Evolutionary conservation across 2,888 invertebrate species (phyloP).

Genomic region (Nymphalis urticae): DNA sequence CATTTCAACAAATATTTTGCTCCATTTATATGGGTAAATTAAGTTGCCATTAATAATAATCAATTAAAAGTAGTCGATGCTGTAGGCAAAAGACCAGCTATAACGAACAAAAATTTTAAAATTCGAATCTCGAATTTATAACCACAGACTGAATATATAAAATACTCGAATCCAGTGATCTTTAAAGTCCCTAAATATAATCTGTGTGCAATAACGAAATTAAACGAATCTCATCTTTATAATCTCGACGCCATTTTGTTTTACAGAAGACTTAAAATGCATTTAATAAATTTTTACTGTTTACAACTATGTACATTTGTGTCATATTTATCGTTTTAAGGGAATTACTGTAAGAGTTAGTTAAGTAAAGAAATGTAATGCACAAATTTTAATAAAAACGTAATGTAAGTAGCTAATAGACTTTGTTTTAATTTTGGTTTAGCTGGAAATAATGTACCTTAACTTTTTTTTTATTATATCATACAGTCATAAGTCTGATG

Average conservation of each 20-base stretch:
- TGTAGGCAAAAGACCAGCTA: too few relatives aligned
- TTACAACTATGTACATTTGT: constrained; percentile 55
- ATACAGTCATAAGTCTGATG: not conserved
- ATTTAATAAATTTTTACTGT: constrained; percentile 52
- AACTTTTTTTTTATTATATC: not conserved
- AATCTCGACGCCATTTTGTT: constrained; percentile 45
- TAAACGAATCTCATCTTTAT: constrained; percentile 18
- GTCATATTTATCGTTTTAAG: constrained; percentile 53
- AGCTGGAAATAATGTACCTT: not conserved
- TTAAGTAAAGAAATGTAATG: constrained; percentile 24
- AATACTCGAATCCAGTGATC: not conserved
- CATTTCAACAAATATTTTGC: too few relatives aligned
- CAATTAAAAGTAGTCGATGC: too few relatives aligned
- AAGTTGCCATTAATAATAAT: not conserved
- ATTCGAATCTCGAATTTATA: not conserved
- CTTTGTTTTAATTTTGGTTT: not conserved
- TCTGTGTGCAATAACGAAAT: constrained; percentile 10
- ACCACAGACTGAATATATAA: not conserved
- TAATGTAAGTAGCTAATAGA: constrained; percentile 30
- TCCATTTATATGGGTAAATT: too few relatives aligned
- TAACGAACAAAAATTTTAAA: too few relatives aligned
- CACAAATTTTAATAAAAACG: constrained; percentile 31
- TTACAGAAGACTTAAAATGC: constrained; percentile 55
- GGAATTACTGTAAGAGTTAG: constrained; percentile 2
- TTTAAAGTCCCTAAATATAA: not conserved